These are phyloP conservation scores for Heteromurus nitidus DNA, from an alignment of 2,888 invertebrate genomes.

Conservation along the genomic window DNA sequence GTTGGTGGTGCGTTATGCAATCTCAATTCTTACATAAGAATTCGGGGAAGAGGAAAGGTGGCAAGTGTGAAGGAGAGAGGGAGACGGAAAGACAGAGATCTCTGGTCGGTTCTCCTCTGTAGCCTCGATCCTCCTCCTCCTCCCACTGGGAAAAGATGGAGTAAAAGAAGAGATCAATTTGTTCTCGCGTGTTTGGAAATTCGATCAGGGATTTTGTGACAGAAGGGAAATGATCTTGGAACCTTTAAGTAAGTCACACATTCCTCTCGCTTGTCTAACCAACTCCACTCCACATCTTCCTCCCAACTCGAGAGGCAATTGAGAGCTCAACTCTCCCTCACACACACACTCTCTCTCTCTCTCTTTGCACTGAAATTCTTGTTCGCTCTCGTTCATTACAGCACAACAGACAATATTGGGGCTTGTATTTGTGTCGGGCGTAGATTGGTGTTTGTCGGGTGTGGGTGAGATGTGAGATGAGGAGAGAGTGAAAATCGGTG, in stretches of 20 bases:
- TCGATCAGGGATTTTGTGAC: conserved; percentile 39
- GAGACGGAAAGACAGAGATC: background rate
- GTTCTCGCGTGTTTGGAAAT: conserved; percentile 39
- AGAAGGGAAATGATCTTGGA: conserved; percentile 13
- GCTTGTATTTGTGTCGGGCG: no score
- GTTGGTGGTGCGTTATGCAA: no score
- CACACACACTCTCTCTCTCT: background rate
- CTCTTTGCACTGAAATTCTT: background rate
- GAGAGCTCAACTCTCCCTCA: background rate
- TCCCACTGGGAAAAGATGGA: background rate
- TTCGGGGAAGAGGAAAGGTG: background rate
- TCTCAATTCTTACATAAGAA: background rate
- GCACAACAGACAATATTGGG: no score
- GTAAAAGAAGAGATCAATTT: conserved; percentile 31
- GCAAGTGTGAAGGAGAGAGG: background rate
- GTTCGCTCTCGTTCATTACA: no score
- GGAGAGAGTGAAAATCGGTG: background rate
- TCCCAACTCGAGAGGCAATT: background rate
- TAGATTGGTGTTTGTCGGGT: no score
- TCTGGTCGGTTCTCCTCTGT: no score
- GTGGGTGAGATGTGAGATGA: no score
- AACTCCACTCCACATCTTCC: conserved; percentile 2
- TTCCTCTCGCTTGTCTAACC: conserved; percentile 4
- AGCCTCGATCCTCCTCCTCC: no score
- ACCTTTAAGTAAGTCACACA: conserved; percentile 23